Conservation (phyloP, 53 echinoderm and acorn worm species). For the Apostichopus leukothele region DNA sequence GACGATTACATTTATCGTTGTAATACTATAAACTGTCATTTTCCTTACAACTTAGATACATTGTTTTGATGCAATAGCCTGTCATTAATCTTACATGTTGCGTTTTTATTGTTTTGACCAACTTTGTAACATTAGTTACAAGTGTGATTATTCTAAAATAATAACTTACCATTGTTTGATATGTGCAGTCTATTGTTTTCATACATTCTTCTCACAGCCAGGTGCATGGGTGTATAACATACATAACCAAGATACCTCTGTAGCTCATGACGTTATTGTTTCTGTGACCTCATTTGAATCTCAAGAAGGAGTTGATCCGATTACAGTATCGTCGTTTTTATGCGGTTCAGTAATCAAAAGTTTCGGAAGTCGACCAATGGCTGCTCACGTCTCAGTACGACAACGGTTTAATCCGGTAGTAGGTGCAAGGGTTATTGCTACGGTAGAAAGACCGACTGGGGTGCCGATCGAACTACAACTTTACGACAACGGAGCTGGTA, state of each 20-base stretch:
- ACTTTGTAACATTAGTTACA: too few species aligned
- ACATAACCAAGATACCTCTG: background rate
- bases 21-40: too few species aligned
- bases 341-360: constrained; percentile 51
- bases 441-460: constrained; percentile 50
- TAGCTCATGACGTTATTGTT: constrained; percentile 38
- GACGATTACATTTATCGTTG: too few species aligned
- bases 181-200: too few species aligned
- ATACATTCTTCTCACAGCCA: background rate
- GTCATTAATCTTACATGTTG: too few species aligned
- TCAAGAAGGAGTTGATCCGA: constrained; percentile 58
- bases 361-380: constrained; percentile 44
- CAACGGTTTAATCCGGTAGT: constrained; percentile 62
- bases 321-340: constrained; percentile 58
- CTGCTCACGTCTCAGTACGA: constrained; percentile 56
- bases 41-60: too few species aligned
- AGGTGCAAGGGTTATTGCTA: constrained; percentile 59
- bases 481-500: constrained; percentile 50
- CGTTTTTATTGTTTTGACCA: too few species aligned
- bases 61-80: too few species aligned
- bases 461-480: constrained; percentile 43
- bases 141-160: too few species aligned
- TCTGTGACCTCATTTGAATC: constrained; percentile 55
- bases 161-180: too few species aligned
- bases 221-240: background rate